A percentile compares a stretch with the other conserved stretches of the same genome.
Evolutionary conservation across 2,888 invertebrate species (phyloP).

Genomic region (Eupelmus urozonus): DNA sequence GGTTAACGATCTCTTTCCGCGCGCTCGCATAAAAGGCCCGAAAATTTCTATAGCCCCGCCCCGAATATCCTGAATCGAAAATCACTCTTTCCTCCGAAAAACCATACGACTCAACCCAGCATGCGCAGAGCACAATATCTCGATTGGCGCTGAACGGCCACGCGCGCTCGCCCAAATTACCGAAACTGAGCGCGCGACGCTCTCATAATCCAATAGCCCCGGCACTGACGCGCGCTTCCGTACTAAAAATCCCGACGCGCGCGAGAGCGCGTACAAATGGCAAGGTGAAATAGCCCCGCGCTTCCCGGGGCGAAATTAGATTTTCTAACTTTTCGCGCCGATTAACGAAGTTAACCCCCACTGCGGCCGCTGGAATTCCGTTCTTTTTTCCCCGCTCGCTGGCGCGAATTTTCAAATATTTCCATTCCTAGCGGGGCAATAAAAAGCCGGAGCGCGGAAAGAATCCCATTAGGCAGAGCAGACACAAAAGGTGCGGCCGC

Average conservation of each 20-base stretch:
- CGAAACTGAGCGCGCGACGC: background rate
- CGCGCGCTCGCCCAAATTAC: background rate
- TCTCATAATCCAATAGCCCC: constrained; percentile 49
- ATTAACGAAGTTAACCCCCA: constrained; percentile 51
- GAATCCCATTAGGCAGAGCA: constrained; percentile 50
- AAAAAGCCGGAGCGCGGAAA: constrained; percentile 23
- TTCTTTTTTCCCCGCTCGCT: background rate
- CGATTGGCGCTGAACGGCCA: constrained; percentile 26
- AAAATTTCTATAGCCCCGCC: too few species aligned
- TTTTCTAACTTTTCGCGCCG: constrained; percentile 51
- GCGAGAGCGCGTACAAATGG: constrained; percentile 18
- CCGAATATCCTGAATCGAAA: background rate
- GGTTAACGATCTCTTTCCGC: too few species aligned
- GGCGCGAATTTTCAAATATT: constrained; percentile 52
- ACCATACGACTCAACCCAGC: background rate
- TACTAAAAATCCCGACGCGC: too few species aligned
- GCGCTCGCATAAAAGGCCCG: too few species aligned
- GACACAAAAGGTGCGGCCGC: constrained; percentile 4
- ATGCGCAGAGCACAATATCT: background rate
- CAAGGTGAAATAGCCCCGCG: constrained; percentile 23
- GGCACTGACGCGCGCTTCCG: background rate
- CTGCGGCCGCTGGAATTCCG: constrained; percentile 39
- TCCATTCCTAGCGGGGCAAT: constrained; percentile 38
- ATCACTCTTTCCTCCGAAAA: background rate
- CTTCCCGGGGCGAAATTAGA: constrained; percentile 42